Percentiles rank a stretch among this genome's conserved stretches.
Conservation (phyloP, 2,113 vertebrate genomes). For the Falco punctatus region DNA sequence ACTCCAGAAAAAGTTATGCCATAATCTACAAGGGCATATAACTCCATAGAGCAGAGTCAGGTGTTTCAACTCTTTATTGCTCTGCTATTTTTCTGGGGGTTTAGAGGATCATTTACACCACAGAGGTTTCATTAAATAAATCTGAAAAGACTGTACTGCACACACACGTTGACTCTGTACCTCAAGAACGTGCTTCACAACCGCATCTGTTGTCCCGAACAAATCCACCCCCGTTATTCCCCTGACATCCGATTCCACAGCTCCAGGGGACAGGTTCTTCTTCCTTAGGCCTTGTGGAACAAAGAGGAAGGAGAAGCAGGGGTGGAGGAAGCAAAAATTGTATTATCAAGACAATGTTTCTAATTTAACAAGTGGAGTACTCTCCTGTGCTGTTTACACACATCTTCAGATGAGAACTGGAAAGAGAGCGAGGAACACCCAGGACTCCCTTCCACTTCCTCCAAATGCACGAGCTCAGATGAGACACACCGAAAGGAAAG, state of each 20-base stretch:
- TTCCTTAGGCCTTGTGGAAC: slow-evolving; percentile 86
- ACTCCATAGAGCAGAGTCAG: background rate
- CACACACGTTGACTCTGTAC: slow-evolving; percentile 58
- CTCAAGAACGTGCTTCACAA: slow-evolving; percentile 97
- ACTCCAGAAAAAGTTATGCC: background rate
- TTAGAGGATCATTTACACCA: background rate
- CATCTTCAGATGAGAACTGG: background rate
- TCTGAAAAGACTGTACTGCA: too few species aligned
- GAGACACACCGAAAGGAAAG: background rate
- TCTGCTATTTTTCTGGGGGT: background rate
- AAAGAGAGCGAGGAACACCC: background rate
- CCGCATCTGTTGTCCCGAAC: slow-evolving; percentile 92
- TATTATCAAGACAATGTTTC: background rate
- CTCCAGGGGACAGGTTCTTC: slow-evolving; percentile 95
- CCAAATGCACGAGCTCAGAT: background rate
- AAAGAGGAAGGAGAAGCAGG: background rate
- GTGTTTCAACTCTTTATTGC: background rate
- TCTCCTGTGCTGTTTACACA: background rate
- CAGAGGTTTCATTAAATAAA: background rate
- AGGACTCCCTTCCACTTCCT: background rate
- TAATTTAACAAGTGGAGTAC: too few species aligned
- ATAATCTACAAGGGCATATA: background rate
- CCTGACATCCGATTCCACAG: slow-evolving; percentile 91
- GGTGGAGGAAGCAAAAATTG: slow-evolving; percentile 32
- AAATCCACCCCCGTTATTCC: slow-evolving; percentile 93